Base-by-base conservation (phyloP, 2,113 vertebrate genomes). In the Athene cunicularia region DNA sequence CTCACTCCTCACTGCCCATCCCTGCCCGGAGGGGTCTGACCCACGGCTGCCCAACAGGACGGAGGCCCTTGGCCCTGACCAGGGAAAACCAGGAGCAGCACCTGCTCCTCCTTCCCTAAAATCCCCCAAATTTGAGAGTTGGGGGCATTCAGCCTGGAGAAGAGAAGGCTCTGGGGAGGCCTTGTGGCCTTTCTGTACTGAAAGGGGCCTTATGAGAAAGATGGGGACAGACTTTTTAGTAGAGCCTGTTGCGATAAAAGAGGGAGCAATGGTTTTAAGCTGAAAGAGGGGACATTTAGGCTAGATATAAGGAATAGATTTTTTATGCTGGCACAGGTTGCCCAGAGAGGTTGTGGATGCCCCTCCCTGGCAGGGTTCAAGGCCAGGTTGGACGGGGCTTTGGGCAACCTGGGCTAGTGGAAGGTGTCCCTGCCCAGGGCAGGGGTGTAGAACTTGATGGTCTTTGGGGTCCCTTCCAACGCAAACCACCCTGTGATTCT, bases 41-140 rank as follows among this genome's bases (percentile, higher is more conserved):
- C 45, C 37, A 12, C 1, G 14, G 47, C 20, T 52, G 47, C n/a
- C 22, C 16, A 2, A 21, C 0, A 4, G 41, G 67, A 7, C 18
- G 52, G 52, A 5, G 14, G 32, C 5, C 8, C 28, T 20, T 7
- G 33, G 32, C 6, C 26, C 56, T 11, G 20, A 32, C 2, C 21
- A 19, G 49, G 73, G 62, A 71, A 41, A 10, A 22, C 11, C 0
- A 6, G 47, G 14, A 66, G 5, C 45, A 76, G 28, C 39, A 9
- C 5, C 52, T 7, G 30, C 5, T 39, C 20, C 72, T 58, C 14
- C 53, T 70, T n/a, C 43, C 49, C 27, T 20, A 0, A 62, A 53
- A 68, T 21, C 22, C 22, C 18, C 3, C 1, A 22, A 14, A 5
- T 43, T 7, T 7, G 13, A 18, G 24, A 52, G 30, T 4, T 63